Conservation (phyloP, 2,113 vertebrate species). For the Spheniscus mendiculus region DNA sequence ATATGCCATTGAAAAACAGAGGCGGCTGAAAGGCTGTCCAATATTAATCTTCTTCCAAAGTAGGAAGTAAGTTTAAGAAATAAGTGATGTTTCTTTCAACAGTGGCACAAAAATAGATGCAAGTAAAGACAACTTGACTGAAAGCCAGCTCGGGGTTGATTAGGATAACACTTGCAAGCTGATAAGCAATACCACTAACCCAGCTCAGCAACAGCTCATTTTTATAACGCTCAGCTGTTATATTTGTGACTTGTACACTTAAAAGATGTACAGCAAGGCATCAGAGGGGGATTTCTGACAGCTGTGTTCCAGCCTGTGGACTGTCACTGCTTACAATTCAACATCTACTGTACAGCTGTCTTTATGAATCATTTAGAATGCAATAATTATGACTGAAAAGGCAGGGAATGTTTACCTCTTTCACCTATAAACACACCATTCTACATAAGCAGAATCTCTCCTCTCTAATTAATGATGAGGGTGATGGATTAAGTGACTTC, state of each 20-base stretch:
- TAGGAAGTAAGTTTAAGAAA: not conserved
- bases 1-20: not conserved
- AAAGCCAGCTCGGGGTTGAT: not conserved
- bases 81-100: not conserved
- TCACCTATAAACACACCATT: not conserved
- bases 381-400: not conserved
- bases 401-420: not conserved
- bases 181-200: not conserved
- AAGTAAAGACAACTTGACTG: not conserved
- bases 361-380: not conserved
- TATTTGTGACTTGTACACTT: not conserved
- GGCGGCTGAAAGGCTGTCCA: not conserved
- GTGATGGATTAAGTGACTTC: not conserved
- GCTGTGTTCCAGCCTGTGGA: not conserved
- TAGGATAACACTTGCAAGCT: not conserved
- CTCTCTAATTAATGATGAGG: not conserved
- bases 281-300: not conserved
- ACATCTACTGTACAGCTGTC: not conserved
- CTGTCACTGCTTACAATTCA: not conserved
- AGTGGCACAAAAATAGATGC: not conserved
- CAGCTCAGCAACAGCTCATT: not conserved
- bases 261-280: not conserved
- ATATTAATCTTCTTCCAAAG: not conserved
- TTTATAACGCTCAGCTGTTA: not conserved
- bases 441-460: not conserved